These are phyloP conservation scores for Malacosoma neustria DNA, from an alignment of 2,888 invertebrate species.

Conservation along the genomic window DNA sequence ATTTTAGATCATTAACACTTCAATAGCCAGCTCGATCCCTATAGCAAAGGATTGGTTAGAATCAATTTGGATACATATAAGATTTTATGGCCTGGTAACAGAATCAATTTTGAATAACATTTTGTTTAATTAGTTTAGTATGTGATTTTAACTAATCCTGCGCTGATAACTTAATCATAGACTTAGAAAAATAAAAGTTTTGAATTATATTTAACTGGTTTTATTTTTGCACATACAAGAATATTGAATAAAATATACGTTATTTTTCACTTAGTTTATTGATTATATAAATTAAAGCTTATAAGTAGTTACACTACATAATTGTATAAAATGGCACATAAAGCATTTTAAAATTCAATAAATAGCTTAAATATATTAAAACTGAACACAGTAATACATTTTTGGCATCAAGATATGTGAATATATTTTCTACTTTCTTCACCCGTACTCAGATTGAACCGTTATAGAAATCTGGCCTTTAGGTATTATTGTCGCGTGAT, in stretches of 20 bases:
- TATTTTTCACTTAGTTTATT: no score
- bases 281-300: constrained; percentile 28
- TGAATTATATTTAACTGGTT: constrained; percentile 34
- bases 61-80: constrained; percentile 12
- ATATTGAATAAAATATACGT: no score
- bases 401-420: constrained; percentile 67
- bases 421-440: constrained; percentile 57
- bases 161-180: constrained; percentile 52
- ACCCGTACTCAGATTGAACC: constrained; percentile 93
- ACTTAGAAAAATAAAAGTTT: constrained; percentile 62
- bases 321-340: constrained; percentile 48
- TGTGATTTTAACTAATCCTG: constrained; percentile 41
- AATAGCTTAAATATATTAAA: constrained; percentile 29
- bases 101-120: no score
- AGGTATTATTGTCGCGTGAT: constrained; percentile 89
- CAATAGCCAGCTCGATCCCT: no score
- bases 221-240: constrained; percentile 19
- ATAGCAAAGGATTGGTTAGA: constrained; percentile 47
- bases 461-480: constrained; percentile 89
- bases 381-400: constrained; percentile 16
- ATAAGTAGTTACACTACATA: constrained; percentile 49
- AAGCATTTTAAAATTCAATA: constrained; percentile 30
- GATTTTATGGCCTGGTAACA: no score
- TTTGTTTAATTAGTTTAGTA: no score
- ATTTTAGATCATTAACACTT: no score